Conservation (phyloP, 1,140 invertebrate genomes). For the Thereuonema tuberculata region DNA sequence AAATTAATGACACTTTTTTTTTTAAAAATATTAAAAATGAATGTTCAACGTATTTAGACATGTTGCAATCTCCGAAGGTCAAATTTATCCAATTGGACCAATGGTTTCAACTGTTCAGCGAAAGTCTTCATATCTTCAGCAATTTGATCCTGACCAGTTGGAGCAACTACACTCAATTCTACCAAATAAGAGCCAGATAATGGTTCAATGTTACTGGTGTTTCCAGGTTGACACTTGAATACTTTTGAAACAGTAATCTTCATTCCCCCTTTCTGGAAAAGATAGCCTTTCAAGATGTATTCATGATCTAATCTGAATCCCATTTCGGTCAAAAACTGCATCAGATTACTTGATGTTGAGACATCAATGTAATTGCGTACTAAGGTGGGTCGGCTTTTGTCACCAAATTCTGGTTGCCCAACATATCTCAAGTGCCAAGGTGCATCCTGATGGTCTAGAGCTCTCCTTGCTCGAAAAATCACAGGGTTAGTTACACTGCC, state of each 20-base stretch:
- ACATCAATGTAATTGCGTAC: slow-evolving; percentile 84
- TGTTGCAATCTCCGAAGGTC: slow-evolving; percentile 43
- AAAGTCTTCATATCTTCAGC: slow-evolving; percentile 92
- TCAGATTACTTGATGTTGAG: slow-evolving; percentile 70
- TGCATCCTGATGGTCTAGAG: slow-evolving; percentile 26
- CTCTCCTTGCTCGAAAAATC: slow-evolving; percentile 24
- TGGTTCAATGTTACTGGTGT: slow-evolving; percentile 48
- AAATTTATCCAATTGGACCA: slow-evolving; percentile 79
- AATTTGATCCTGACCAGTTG: slow-evolving; percentile 81
- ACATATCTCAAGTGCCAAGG: slow-evolving; percentile 65
- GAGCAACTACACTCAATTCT: slow-evolving; percentile 84
- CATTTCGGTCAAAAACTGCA: slow-evolving; percentile 82
- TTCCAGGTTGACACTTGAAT: slow-evolving; percentile 56
- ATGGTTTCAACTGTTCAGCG: slow-evolving; percentile 83
- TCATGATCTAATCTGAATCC: slow-evolving; percentile 72
- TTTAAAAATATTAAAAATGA: too few relatives aligned
- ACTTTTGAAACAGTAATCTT: slow-evolving; percentile 93
- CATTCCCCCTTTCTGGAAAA: slow-evolving; percentile 93
- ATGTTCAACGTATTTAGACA: too few relatives aligned
- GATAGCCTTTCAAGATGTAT: slow-evolving; percentile 82
- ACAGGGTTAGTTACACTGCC: slow-evolving; percentile 17
- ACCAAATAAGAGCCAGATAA: slow-evolving; percentile 87
- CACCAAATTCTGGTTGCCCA: slow-evolving; percentile 72
- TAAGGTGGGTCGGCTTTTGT: slow-evolving; percentile 76
- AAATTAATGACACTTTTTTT: too few relatives aligned